These are phyloP conservation scores for Picus viridis DNA, from an alignment of 2,797 vertebrate species.

Conservation along the genomic window DNA sequence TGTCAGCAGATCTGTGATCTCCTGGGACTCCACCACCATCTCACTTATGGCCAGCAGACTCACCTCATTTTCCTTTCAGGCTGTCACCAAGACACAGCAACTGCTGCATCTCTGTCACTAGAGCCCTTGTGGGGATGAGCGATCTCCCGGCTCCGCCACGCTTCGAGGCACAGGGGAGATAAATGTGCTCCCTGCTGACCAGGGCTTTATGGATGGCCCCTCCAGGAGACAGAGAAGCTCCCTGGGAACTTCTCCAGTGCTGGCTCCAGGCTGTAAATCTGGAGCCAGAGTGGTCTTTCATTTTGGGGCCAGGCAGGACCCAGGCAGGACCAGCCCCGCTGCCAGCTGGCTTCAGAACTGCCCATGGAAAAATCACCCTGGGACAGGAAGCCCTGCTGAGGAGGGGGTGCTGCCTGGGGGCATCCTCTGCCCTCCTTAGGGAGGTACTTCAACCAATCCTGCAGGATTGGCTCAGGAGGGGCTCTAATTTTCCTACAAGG, in stretches of 20 bases:
- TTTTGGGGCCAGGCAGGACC: neutral
- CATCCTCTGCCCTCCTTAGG: neutral
- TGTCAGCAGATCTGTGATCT: neutral
- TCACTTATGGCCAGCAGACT: slow-evolving; percentile 10
- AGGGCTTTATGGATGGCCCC: slow-evolving; percentile 42
- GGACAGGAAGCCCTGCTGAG: neutral
- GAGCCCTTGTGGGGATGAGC: slow-evolving; percentile 29
- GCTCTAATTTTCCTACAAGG: neutral
- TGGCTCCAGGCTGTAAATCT: neutral
- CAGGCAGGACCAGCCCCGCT: neutral
- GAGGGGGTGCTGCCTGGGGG: neutral
- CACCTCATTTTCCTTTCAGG: slow-evolving; percentile 1
- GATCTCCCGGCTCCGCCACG: neutral
- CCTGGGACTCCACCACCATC: neutral
- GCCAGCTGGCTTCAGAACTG: neutral
- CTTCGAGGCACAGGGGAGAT: neutral
- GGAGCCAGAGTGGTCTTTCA: neutral
- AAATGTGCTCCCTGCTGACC: slow-evolving; percentile 27
- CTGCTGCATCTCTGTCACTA: slow-evolving; percentile 8
- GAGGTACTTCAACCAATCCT: neutral
- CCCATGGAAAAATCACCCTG: neutral
- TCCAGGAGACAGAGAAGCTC: neutral
- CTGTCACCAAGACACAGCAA: neutral
- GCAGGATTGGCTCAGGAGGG: neutral
- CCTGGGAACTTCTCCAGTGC: slow-evolving; percentile 4